phyloP scores from a whole-genome alignment of 2,888 invertebrate genomes.

The Diabrotica balteata region DNA sequence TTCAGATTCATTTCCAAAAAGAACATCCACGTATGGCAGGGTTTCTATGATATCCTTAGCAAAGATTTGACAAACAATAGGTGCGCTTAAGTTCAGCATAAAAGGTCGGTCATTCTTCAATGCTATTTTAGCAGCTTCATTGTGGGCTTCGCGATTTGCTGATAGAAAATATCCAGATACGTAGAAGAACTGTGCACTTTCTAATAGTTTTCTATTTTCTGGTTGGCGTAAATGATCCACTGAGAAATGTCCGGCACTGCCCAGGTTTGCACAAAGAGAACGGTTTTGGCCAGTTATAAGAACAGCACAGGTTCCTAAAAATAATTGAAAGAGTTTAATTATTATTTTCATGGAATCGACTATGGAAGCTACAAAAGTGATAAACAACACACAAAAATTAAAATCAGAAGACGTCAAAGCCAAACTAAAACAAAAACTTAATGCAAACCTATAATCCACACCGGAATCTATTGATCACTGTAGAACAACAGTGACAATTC shows the following conservation, averaged over 20 bases:
- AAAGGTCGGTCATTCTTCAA: slow-evolving; percentile 75
- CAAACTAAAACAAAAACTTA: too few species aligned
- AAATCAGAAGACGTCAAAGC: too few species aligned
- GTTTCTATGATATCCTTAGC: slow-evolving; percentile 81
- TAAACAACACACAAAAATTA: too few species aligned
- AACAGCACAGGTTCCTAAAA: slow-evolving; percentile 87
- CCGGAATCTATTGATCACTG: too few species aligned
- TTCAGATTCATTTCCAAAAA: slow-evolving; percentile 96
- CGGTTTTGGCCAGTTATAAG: slow-evolving; percentile 87
- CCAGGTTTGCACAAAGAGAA: slow-evolving; percentile 94
- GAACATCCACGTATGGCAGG: slow-evolving; percentile 90
- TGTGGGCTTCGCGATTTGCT: slow-evolving; percentile 87
- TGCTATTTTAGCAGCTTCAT: slow-evolving; percentile 84
- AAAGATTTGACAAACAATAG: slow-evolving; percentile 89
- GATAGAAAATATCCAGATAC: slow-evolving; percentile 96
- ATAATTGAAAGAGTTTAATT: neutral
- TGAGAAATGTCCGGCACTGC: slow-evolving; percentile 94
- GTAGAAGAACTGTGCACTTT: slow-evolving; percentile 84
- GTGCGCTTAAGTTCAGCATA: slow-evolving; percentile 94
- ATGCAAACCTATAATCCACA: too few species aligned
- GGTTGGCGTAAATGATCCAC: slow-evolving; percentile 80
- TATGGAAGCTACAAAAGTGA: too few species aligned
- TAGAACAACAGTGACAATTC: too few species aligned
- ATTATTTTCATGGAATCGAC: too few species aligned
- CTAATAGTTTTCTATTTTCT: slow-evolving; percentile 76